Base-by-base conservation (phyloP, 2,797 vertebrate genomes). In the Merluccius polli region DNA sequence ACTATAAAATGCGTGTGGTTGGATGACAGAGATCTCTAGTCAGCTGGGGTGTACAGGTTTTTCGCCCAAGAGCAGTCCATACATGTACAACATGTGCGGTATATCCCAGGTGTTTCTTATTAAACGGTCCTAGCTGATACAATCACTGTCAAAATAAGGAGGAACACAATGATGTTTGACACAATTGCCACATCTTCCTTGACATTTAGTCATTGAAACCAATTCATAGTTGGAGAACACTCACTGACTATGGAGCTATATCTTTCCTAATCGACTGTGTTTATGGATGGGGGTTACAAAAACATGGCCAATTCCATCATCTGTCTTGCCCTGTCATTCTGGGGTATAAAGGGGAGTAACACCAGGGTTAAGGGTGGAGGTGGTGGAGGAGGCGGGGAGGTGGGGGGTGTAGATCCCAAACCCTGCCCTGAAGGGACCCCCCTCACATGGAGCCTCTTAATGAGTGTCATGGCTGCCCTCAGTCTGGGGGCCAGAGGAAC, bases 21-120 rank as follows among this genome's bases (percentile, higher is more conserved):
- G 85, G 77, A 85, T 67, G 82, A 85, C 59, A 80, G 83, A 79
- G 81, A 75, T 83, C 79, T 77, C 24, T 77, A 85, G 73, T 70
- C 84, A 71, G 77, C 71, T 70, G 76, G 87, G 82, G 77, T 11
- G 72, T 78, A 30, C 69, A 59, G 11, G 13, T 27, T 74, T 27
- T 74, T 72, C 33, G 36, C 36, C 48, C 13, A 67, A 75, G 73
- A 38, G 71, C n/a, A 32, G n/a, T 48, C 70, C 18, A n/a, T 65
- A 72, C 72, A 65, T 75, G 2, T 73, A 9, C 16, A 16, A 16
- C 70, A 71, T 8, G 18, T 18, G 21, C 30, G 65, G 29, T 24
- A 13, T 68, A 13, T 68, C 13, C 11, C 65, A 68, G 65, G 16
- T 32, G 30, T 32, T 15, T 65, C 59, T 65, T 65, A 27, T 13